These are phyloP conservation scores for Pheosia gnoma DNA, from an alignment of 2,888 invertebrate species.

Conservation along the genomic window DNA sequence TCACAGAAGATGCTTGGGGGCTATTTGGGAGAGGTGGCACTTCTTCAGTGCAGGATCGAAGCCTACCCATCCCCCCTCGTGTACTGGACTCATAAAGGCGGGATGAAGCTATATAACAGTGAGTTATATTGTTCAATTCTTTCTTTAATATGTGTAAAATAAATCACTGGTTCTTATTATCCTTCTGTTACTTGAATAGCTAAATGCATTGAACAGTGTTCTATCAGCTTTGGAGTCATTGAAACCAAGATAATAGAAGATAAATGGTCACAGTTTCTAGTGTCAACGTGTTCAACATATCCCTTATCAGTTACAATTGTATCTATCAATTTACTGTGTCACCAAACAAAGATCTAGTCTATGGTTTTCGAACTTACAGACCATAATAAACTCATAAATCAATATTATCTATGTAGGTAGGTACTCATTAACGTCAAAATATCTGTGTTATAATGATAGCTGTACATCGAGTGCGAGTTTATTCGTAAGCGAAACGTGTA, in stretches of 20 bases:
- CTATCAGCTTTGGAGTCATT: slow-evolving; percentile 1
- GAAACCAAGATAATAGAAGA: background rate
- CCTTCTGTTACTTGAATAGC: background rate
- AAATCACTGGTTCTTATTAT: no score
- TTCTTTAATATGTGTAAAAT: no score
- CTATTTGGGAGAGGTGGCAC: slow-evolving; percentile 85
- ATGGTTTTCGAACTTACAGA: background rate
- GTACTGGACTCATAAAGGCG: slow-evolving; percentile 87
- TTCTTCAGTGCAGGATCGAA: slow-evolving; percentile 88
- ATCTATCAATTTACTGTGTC: background rate
- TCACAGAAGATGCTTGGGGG: slow-evolving; percentile 88
- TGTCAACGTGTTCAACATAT: background rate
- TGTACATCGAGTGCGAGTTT: no score
- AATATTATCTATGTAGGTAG: background rate
- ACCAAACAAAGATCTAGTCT: background rate
- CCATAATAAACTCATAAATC: background rate
- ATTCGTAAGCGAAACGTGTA: no score
- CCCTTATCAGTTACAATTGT: background rate
- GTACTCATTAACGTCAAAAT: background rate
- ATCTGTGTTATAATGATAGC: background rate
- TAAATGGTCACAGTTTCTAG: background rate
- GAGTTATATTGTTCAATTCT: slow-evolving; percentile 21
- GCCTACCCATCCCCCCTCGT: slow-evolving; percentile 88
- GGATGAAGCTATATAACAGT: slow-evolving; percentile 85
- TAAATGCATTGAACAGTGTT: background rate